A percentile compares a stretch with the other conserved stretches of the same genome.
Conservation (phyloP, 1,140 invertebrate species). For the Drosophila eugracilis region DNA sequence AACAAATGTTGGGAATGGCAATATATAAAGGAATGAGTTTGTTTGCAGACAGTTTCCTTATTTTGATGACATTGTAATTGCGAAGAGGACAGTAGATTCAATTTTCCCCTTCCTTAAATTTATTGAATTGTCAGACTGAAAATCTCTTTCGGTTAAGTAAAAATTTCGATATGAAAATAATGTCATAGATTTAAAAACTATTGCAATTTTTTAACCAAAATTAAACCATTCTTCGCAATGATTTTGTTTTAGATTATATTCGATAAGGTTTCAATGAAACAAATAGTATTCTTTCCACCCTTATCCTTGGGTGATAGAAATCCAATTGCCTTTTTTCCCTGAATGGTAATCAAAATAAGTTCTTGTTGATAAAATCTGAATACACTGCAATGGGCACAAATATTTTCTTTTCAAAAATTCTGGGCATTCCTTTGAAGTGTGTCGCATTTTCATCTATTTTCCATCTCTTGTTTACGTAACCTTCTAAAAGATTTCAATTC, state of each 20-base stretch:
- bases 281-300: conserved; percentile 15
- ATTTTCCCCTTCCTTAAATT: neutral
- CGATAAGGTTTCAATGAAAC: conserved; percentile 16
- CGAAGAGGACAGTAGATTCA: neutral
- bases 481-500: conserved; percentile 13
- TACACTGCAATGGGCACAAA: conserved; percentile 37
- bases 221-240: neutral
- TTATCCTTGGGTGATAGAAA: neutral
- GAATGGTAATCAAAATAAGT: conserved; percentile 45
- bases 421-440: conserved; percentile 71
- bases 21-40: conserved; percentile 1
- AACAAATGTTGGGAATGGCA: conserved; percentile 49
- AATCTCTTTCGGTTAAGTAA: too few species aligned
- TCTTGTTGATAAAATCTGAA: conserved; percentile 24
- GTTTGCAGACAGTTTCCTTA: conserved; percentile 4
- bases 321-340: neutral
- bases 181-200: too few species aligned
- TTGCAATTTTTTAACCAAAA: too few species aligned
- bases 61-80: conserved; percentile 10
- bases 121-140: too few species aligned
- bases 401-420: conserved; percentile 54
- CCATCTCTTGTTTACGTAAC: conserved; percentile 27
- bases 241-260: conserved; percentile 1
- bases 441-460: conserved; percentile 39
- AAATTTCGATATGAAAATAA: too few species aligned